These are phyloP conservation scores for Paracanthobrama guichenoti DNA, from an alignment of 2,113 vertebrate genomes.

Conservation along the genomic window DNA sequence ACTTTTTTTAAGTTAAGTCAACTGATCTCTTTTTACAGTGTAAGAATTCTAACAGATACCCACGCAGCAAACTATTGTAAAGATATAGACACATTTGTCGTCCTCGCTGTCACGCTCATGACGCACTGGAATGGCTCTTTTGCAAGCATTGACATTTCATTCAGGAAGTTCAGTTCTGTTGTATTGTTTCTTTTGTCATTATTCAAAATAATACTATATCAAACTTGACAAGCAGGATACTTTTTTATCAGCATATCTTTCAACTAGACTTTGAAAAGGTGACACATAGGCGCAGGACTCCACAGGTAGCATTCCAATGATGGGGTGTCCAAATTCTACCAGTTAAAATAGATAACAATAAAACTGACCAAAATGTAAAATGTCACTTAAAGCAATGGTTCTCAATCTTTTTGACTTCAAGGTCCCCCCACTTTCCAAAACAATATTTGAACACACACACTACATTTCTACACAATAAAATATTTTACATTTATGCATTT, in stretches of 20 bases:
- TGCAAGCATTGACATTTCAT: background rate
- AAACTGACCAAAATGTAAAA: background rate
- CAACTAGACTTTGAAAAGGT: background rate
- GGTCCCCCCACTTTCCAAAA: too few species aligned
- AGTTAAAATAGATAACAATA: background rate
- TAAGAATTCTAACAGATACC: background rate
- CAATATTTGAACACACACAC: too few species aligned
- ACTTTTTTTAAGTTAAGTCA: too few species aligned
- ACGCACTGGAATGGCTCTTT: background rate
- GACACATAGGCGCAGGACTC: background rate
- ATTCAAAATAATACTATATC: background rate
- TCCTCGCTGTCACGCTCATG: background rate
- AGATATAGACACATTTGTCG: background rate
- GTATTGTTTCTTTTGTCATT: background rate
- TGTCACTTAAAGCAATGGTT: too few species aligned
- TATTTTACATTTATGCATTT: too few species aligned
- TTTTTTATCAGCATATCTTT: background rate
- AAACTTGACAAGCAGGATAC: constrained; percentile 4
- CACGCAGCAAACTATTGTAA: background rate
- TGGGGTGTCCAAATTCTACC: background rate
- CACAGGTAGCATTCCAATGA: background rate
- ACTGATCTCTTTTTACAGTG: too few species aligned
- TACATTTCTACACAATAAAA: too few species aligned
- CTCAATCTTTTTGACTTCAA: too few species aligned
- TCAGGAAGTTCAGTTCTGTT: background rate